These are phyloP conservation scores for Mallotus villosus DNA, from an alignment of 2,797 vertebrate species.

Conservation along the genomic window DNA sequence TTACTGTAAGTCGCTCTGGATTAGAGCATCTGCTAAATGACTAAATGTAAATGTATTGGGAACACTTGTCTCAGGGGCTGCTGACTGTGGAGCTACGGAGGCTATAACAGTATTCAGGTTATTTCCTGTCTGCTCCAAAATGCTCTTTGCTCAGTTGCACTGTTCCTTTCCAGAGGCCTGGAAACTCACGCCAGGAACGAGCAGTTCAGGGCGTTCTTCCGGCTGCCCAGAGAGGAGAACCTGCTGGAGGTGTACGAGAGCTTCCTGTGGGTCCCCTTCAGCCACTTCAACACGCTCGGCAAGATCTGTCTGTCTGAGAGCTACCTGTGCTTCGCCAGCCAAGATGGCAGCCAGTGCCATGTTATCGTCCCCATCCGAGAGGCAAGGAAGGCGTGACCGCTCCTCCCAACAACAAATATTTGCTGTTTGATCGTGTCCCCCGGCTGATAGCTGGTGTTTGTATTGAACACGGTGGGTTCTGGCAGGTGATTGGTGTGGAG, in stretches of 20 bases:
- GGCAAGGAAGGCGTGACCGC: conserved; percentile 68
- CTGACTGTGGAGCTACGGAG: too few species aligned
- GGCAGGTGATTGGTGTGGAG: conserved; percentile 85
- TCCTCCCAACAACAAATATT: neutral
- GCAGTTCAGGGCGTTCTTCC: conserved; percentile 89
- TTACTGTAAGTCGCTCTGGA: too few species aligned
- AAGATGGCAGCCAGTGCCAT: conserved; percentile 89
- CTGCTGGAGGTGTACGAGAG: conserved; percentile 92
- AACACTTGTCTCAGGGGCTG: too few species aligned
- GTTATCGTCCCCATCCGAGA: conserved; percentile 90
- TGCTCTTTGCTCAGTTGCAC: conserved; percentile 1
- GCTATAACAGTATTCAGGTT: too few species aligned
- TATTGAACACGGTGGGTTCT: neutral
- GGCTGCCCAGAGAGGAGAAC: conserved; percentile 89
- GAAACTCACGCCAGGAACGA: conserved; percentile 89
- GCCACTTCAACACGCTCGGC: conserved; percentile 86
- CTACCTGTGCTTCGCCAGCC: conserved; percentile 95
- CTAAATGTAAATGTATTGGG: too few species aligned
- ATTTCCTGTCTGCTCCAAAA: neutral
- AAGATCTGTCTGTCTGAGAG: conserved; percentile 96
- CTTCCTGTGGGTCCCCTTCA: conserved; percentile 93
- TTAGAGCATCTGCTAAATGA: too few species aligned
- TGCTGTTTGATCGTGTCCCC: neutral
- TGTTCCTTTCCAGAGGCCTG: conserved; percentile 78
- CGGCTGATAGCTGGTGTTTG: neutral